Percentiles rank a stretch among this genome's conserved stretches.
Evolutionary conservation across 1,140 invertebrate genomes (phyloP).

Genomic region (Drosophila nigrodunni): DNA sequence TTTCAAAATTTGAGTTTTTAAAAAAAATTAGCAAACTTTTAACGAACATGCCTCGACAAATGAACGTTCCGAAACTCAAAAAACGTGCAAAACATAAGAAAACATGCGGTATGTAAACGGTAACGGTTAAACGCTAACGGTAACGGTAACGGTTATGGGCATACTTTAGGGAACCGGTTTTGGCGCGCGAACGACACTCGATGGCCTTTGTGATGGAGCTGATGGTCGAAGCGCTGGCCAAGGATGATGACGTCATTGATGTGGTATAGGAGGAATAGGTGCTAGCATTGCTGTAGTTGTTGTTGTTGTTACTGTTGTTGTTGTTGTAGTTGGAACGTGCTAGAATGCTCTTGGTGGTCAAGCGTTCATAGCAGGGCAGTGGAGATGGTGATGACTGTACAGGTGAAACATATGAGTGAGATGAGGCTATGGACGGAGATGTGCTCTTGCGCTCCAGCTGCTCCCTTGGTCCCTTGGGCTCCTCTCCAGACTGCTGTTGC

Average conservation of each 20-base stretch:
- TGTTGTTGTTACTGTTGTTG: constrained; percentile 73
- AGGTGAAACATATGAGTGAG: constrained; percentile 65
- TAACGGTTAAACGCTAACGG: constrained; percentile 38
- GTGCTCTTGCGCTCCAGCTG: constrained; percentile 21
- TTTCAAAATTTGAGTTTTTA: neutral
- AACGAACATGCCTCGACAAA: constrained; percentile 1
- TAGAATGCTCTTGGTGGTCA: constrained; percentile 74
- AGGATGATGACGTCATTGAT: constrained; percentile 72
- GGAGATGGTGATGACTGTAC: constrained; percentile 43
- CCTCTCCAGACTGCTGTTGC: constrained; percentile 9
- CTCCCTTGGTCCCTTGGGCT: neutral
- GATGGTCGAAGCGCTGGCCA: constrained; percentile 53
- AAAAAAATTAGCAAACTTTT: neutral
- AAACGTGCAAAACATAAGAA: constrained; percentile 1
- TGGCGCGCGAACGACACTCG: constrained; percentile 73
- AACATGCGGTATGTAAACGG: constrained; percentile 9
- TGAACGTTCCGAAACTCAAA: neutral
- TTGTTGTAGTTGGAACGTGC: constrained; percentile 53
- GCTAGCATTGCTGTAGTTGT: constrained; percentile 51
- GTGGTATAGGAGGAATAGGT: constrained; percentile 68
- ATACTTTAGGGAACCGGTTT: constrained; percentile 83
- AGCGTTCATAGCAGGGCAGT: constrained; percentile 53
- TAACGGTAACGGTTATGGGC: constrained; percentile 54
- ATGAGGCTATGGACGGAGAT: constrained; percentile 61
- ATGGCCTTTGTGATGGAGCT: constrained; percentile 68